A percentile compares a stretch with the other conserved stretches of the same genome.
phyloP scores from a whole-genome alignment of 1,140 invertebrate species.

The Medauroidea extradentata region DNA sequence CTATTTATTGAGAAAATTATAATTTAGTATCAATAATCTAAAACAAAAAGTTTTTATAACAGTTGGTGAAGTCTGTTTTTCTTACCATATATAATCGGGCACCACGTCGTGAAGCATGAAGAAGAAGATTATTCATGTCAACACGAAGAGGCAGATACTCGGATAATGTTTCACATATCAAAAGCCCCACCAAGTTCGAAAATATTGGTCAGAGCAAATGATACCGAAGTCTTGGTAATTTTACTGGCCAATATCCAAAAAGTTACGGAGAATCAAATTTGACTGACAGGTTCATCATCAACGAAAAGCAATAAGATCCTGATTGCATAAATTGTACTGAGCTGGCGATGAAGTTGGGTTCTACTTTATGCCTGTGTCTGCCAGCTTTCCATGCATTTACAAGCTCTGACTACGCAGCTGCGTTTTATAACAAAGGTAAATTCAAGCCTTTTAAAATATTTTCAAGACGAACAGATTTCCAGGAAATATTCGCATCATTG shows the following conservation, averaged over 20 bases:
- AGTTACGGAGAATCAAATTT: constrained; percentile 27
- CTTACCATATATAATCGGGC: too few species aligned
- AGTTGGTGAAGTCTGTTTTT: too few species aligned
- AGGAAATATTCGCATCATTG: constrained; percentile 35
- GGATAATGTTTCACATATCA: too few species aligned
- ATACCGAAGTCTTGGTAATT: too few species aligned
- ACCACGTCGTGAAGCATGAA: too few species aligned
- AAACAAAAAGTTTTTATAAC: too few species aligned
- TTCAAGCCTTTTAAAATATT: constrained; percentile 32
- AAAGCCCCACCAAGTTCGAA: too few species aligned
- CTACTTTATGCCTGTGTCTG: constrained; percentile 26
- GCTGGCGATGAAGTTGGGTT: constrained; percentile 29
- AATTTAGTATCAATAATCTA: too few species aligned
- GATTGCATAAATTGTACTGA: constrained; percentile 35
- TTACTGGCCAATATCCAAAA: constrained; percentile 20
- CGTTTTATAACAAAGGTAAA: constrained; percentile 38
- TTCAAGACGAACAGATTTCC: constrained; percentile 32
- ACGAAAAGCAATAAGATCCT: constrained; percentile 19
- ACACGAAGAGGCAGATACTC: too few species aligned
- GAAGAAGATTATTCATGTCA: too few species aligned
- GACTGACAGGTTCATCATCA: constrained; percentile 24
- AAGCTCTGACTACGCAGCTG: constrained; percentile 35
- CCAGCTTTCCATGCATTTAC: constrained; percentile 36
- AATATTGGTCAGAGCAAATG: too few species aligned
- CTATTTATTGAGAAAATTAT: too few species aligned